Evolutionary conservation across 2,888 invertebrate species (phyloP).

Genomic region (Synanthedon tipuliformis): DNA sequence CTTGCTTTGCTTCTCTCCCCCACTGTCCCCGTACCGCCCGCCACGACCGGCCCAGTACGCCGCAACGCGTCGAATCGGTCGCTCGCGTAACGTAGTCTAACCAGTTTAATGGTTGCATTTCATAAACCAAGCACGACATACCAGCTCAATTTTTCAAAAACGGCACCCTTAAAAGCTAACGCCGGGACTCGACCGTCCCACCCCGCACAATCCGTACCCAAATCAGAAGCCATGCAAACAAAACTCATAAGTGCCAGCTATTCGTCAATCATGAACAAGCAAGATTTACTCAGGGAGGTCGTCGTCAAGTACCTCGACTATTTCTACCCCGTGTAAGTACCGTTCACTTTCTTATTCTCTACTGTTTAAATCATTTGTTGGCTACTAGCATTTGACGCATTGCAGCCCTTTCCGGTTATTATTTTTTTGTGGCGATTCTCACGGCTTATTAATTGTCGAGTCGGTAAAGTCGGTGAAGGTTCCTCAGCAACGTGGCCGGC

Average conservation of each 20-base stretch:
- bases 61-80: conserved; percentile 65
- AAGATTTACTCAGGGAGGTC: conserved; percentile 76
- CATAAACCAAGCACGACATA: conserved; percentile 4
- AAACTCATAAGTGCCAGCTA: conserved; percentile 73
- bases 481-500: conserved; percentile 46
- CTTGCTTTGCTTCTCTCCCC: conserved; percentile 43
- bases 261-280: conserved; percentile 74
- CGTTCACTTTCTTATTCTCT: conserved; percentile 18
- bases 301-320: conserved; percentile 79
- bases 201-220: conserved; percentile 29
- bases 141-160: conserved; percentile 31
- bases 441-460: conserved; percentile 51
- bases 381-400: conserved; percentile 27
- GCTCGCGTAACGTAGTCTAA: conserved; percentile 42
- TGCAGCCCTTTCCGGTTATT: conserved; percentile 29
- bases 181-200: conserved; percentile 46
- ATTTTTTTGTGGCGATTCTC: conserved; percentile 40
- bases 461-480: conserved; percentile 67
- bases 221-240: conserved; percentile 65
- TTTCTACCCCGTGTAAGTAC: conserved; percentile 78
- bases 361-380: conserved; percentile 10
- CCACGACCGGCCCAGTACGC: conserved; percentile 55
- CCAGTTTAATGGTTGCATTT: conserved; percentile 15
- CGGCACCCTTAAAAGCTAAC: conserved; percentile 43
- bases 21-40: conserved; percentile 44